phyloP scores from a whole-genome alignment of 30 jellyfish, hydroid and myxozoan species.

The Sanderia malayensis region DNA sequence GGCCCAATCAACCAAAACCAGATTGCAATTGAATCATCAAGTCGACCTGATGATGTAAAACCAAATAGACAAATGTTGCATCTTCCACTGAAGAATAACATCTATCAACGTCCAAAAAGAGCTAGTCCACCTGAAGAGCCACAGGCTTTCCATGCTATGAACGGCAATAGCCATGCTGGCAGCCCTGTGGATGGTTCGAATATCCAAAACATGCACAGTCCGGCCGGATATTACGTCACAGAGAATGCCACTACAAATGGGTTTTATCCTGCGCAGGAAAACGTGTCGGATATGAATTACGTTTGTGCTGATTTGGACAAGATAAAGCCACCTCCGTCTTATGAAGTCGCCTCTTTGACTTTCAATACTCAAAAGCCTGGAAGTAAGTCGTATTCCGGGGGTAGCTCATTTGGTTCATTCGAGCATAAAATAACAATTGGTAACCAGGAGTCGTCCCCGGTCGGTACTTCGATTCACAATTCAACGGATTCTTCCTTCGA shows the following conservation, averaged over 20 bases:
- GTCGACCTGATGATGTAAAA: not conserved
- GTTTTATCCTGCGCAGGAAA: not conserved
- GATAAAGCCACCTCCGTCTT: constrained; percentile 58
- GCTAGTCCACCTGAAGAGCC: not conserved
- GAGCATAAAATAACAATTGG: not conserved
- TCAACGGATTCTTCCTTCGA: constrained; percentile 48
- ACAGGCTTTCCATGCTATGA: not conserved
- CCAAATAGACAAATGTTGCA: not conserved
- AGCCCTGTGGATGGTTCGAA: constrained; percentile 1
- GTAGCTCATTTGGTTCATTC: not conserved
- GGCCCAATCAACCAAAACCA: too few species aligned
- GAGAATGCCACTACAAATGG: not conserved
- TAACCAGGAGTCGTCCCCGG: not conserved
- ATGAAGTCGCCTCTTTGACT: constrained; percentile 46
- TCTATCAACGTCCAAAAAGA: not conserved
- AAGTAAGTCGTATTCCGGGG: constrained; percentile 10
- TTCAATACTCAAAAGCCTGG: constrained; percentile 49
- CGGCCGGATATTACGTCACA: constrained; percentile 1
- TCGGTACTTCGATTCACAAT: not conserved
- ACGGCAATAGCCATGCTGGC: not conserved
- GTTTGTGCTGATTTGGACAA: constrained; percentile 41
- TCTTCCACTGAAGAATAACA: not conserved
- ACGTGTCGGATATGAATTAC: not conserved
- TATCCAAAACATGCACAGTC: not conserved
- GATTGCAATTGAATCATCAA: too few species aligned